Percentiles rank a stretch among this genome's conserved stretches.
These are phyloP conservation scores for Andrena dorsata DNA, from an alignment of 2,888 invertebrate species.

Conservation along the genomic window DNA sequence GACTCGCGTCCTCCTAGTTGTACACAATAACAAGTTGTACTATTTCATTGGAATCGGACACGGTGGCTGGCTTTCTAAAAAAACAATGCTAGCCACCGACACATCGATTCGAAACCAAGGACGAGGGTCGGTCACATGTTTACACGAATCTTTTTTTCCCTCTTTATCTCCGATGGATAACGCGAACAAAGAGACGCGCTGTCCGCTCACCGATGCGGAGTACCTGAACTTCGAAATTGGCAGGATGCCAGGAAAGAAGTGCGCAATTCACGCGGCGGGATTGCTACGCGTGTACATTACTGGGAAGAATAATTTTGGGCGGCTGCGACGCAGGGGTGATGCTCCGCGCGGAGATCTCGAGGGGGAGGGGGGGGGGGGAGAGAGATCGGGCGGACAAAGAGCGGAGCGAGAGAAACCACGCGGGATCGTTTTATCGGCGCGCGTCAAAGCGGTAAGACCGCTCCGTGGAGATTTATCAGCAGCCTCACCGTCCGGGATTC, in stretches of 20 bases:
- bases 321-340: constrained; percentile 37
- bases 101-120: neutral
- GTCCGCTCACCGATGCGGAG: constrained; percentile 37
- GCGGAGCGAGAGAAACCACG: neutral
- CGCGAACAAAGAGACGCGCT: constrained; percentile 28
- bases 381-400: neutral
- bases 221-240: constrained; percentile 70
- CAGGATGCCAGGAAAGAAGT: constrained; percentile 68
- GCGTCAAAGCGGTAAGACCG: neutral
- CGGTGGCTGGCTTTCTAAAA: neutral
- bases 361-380: no score
- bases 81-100: neutral
- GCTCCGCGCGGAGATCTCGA: constrained; percentile 24
- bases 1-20: no score
- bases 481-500: neutral
- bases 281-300: constrained; percentile 58
- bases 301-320: constrained; percentile 74
- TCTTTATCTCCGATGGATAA: neutral
- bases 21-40: neutral
- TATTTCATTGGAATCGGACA: neutral
- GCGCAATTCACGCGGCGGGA: constrained; percentile 67
- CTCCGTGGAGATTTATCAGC: neutral
- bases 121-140: neutral
- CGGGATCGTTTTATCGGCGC: neutral
- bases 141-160: neutral